phyloP scores from a whole-genome alignment of 2,797 vertebrate genomes.

The Hephaestus fuliginosus region DNA sequence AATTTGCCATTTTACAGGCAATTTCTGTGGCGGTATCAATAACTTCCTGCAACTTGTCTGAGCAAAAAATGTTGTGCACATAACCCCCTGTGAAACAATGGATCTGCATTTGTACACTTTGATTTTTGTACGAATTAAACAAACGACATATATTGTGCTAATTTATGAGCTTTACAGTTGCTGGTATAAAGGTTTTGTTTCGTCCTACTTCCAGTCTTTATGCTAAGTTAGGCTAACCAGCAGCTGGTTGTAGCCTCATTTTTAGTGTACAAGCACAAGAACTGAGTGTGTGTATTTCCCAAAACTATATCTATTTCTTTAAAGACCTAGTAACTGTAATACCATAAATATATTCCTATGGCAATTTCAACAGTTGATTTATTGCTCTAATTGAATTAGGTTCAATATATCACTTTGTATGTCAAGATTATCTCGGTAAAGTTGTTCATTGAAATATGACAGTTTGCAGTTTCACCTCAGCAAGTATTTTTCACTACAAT shows the following conservation, averaged over 20 bases:
- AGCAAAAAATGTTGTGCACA: neutral
- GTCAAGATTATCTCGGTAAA: neutral
- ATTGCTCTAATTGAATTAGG: neutral
- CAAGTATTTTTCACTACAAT: neutral
- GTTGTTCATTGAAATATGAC: no score
- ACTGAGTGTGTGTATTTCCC: no score
- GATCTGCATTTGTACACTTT: no score
- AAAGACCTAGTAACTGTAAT: neutral
- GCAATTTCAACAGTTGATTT: neutral
- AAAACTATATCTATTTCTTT: neutral
- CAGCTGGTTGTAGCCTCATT: no score
- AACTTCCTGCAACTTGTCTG: neutral
- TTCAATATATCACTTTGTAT: conserved; percentile 4
- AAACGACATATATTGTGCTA: no score
- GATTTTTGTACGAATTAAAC: no score
- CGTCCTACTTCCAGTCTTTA: no score
- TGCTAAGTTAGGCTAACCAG: no score
- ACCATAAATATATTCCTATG: conserved; percentile 4
- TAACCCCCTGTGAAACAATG: neutral
- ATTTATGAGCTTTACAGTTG: neutral
- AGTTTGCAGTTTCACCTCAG: no score
- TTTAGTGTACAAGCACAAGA: no score
- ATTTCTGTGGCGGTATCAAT: no score
- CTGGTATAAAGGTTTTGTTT: no score
- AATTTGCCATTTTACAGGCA: neutral